phyloP scores from a whole-genome alignment of 2,113 vertebrate species.

The Lanius collurio region DNA sequence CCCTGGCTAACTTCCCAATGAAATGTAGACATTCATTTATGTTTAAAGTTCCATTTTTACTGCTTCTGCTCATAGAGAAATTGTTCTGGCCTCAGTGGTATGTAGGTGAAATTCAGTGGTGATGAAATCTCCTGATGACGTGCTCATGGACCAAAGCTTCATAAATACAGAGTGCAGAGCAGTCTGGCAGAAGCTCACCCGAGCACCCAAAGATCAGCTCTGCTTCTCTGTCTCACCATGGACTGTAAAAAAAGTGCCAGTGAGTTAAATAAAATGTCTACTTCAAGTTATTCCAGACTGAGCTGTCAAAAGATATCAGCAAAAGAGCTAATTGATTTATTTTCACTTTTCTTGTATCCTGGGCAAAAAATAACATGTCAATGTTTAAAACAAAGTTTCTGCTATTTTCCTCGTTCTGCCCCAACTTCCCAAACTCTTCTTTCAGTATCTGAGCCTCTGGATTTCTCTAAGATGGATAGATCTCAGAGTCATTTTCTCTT shows the following conservation, averaged over 20 bases:
- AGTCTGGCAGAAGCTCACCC: neutral
- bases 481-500: neutral
- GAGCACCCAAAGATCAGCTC: neutral
- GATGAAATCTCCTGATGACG: neutral
- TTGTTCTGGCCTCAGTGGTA: neutral
- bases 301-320: neutral
- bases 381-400: neutral
- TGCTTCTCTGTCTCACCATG: neutral
- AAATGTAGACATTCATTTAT: neutral
- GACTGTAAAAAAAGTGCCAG: neutral
- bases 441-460: neutral
- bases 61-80: neutral
- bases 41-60: neutral
- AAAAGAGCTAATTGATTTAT: neutral
- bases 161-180: neutral
- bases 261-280: neutral
- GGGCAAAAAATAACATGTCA: neutral
- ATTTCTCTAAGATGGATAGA: neutral
- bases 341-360: neutral
- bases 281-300: neutral
- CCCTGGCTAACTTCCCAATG: neutral
- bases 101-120: neutral
- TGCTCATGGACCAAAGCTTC: rapidly evolving
- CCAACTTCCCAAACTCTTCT: neutral
- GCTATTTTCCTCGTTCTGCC: rapidly evolving